These are phyloP conservation scores for Diprion similis DNA, from an alignment of 1,140 invertebrate genomes.

Conservation along the genomic window DNA sequence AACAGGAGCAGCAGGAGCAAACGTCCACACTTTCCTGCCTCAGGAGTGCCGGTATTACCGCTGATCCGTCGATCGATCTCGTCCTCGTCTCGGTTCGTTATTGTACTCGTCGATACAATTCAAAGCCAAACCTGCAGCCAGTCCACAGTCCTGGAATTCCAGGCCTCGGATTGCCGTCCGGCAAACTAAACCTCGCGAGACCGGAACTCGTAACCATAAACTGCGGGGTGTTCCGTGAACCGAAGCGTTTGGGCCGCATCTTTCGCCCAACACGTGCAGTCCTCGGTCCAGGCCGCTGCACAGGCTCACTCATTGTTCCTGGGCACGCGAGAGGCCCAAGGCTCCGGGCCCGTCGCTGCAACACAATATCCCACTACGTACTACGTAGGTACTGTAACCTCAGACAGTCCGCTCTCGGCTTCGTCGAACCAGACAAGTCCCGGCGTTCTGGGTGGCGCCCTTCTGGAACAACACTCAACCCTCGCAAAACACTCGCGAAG, in stretches of 20 bases:
- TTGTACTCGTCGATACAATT: too few species aligned
- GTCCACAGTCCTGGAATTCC: too few species aligned
- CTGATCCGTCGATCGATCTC: too few species aligned
- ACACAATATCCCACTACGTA: conserved; percentile 24
- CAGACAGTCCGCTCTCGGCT: conserved; percentile 25
- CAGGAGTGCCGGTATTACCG: too few species aligned
- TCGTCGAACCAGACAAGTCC: conserved; percentile 25
- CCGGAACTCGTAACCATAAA: background rate
- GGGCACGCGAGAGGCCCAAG: conserved; percentile 25
- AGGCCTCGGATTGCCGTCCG: too few species aligned
- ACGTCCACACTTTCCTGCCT: background rate
- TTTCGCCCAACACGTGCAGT: conserved; percentile 8
- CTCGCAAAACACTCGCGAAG: conserved; percentile 31
- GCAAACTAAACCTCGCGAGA: background rate
- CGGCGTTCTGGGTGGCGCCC: conserved; percentile 36
- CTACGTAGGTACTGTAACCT: conserved; percentile 25
- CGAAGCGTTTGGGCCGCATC: conserved; percentile 24
- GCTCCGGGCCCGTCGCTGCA: conserved; percentile 13
- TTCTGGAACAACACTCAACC: conserved; percentile 35
- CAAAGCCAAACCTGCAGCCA: too few species aligned
- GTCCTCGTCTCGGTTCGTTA: too few species aligned
- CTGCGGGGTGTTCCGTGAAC: conserved; percentile 22
- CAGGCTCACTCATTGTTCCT: conserved; percentile 13
- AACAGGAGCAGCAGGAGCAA: conserved; percentile 12
- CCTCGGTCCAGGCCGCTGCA: conserved; percentile 26